Evolutionary conservation across 2,113 vertebrate species (phyloP).

Genomic region (Narcine bancroftii): DNA sequence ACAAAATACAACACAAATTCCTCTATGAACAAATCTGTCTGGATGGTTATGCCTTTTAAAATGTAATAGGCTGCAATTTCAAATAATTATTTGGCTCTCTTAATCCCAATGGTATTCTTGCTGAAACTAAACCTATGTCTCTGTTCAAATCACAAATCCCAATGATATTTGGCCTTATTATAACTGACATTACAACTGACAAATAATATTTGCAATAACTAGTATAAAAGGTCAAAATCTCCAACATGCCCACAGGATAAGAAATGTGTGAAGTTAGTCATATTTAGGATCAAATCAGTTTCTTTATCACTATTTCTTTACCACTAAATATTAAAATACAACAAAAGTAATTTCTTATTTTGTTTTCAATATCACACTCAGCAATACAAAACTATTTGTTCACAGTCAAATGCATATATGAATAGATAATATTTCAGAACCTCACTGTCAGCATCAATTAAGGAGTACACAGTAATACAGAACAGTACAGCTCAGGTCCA

Average conservation of each 20-base stretch:
- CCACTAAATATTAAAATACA: neutral
- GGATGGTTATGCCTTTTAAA: neutral
- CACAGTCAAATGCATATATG: neutral
- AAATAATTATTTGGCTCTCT: neutral
- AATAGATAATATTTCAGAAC: neutral
- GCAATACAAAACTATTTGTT: neutral
- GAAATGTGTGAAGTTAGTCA: neutral
- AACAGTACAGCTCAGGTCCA: too few relatives aligned
- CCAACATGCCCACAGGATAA: neutral
- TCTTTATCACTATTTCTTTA: neutral
- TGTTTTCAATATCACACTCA: neutral
- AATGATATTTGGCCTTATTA: neutral
- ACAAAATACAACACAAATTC: neutral
- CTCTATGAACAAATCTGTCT: neutral
- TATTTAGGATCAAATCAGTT: neutral
- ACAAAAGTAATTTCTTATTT: neutral
- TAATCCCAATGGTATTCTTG: slow-evolving; percentile 4
- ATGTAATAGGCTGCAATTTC: neutral
- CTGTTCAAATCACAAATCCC: neutral
- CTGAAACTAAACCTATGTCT: neutral
- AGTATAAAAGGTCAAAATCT: slow-evolving; percentile 15
- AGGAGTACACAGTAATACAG: neutral
- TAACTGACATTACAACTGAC: neutral
- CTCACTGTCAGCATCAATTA: neutral
- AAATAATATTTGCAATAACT: neutral